These are phyloP conservation scores for Staurois parvus DNA, from an alignment of 2,797 vertebrate species.

Conservation along the genomic window DNA sequence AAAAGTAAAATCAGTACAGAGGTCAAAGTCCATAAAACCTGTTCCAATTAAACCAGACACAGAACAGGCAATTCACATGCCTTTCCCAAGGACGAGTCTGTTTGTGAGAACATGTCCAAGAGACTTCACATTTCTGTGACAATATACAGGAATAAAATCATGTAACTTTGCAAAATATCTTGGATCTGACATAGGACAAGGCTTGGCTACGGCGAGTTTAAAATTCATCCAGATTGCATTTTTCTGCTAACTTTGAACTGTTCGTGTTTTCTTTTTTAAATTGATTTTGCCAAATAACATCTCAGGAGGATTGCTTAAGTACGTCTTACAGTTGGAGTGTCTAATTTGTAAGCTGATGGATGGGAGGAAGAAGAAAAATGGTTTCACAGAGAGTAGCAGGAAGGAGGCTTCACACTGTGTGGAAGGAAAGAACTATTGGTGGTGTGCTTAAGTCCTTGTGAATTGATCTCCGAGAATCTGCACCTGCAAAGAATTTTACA, in stretches of 20 bases:
- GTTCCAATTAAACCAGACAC: neutral
- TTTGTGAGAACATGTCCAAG: neutral
- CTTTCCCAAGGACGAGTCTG: neutral
- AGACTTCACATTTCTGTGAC: slow-evolving; percentile 11
- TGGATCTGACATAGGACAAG: neutral
- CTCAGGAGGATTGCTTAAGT: slow-evolving; percentile 24
- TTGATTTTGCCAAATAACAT: slow-evolving; percentile 26
- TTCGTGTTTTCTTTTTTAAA: neutral
- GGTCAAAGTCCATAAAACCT: neutral
- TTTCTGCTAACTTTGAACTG: slow-evolving; percentile 18
- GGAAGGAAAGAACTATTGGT: too few species aligned
- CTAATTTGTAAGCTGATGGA: too few species aligned
- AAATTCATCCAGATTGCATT: slow-evolving; percentile 1
- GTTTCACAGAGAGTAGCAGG: too few species aligned
- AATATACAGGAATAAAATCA: slow-evolving; percentile 22
- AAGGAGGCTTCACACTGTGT: too few species aligned
- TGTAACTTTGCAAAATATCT: slow-evolving; percentile 33
- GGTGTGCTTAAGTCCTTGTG: too few species aligned
- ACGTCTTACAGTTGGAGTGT: too few species aligned
- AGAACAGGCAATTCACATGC: neutral
- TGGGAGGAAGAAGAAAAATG: too few species aligned
- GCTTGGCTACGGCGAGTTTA: slow-evolving; percentile 8
- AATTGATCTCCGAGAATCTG: too few species aligned
- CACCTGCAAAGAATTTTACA: too few species aligned
- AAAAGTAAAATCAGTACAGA: neutral